Evolutionary conservation across 2,113 vertebrate genomes (phyloP), one percentile per base, ranked within the genome.

Genomic region (Nothobranchius furzeri): DNA sequence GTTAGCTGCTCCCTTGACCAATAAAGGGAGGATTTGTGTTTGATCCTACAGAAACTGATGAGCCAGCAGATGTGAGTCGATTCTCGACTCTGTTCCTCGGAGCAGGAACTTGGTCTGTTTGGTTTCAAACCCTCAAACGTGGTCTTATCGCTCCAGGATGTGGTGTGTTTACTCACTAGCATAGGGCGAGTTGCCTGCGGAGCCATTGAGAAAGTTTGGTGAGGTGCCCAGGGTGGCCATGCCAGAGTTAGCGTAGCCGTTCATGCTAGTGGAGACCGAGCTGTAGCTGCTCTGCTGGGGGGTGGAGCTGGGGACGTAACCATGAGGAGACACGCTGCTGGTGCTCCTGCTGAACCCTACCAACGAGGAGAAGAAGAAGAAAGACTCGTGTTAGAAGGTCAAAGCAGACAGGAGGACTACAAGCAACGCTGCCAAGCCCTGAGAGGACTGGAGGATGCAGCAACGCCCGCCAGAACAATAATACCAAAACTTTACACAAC

Each of bases 111-210:
- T 12, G 15, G 14, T 55, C 14, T 67, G 62, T 68, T 9, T 52
- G 17, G 12, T 58, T 58, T 24, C 66, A 58, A 73, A 24, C n/a
- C 6, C 3, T 1, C 48, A 7, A 9, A n/a, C 17, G 3, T 17
- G 15, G 10, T 52, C 5, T 52, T 48, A 48, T 48, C 15, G 47
- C 47, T 48, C 14, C 14, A 7, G 7, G 64, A 66, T 67, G 71
- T 72, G 51, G 53, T 78, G 86, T 45, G 10, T 84, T 78, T 85
- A 96, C 96, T 96, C 93, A 98, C 96, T 98, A 93, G 96, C 96
- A 81, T 98, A 98, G 88, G 96, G 96, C 35, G 96, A 98, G 92
- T 97, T 98, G 94, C 95, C 96, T 84, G 96, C 96, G 48, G 96
- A 98, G 90, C 96, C 96, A 37, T 98, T 98, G 92, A 98, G 94